A percentile compares a stretch with the other conserved stretches of the same genome.
phyloP scores from a whole-genome alignment of 2,888 invertebrate species.

The Cataglyphis rosenhaueri region DNA sequence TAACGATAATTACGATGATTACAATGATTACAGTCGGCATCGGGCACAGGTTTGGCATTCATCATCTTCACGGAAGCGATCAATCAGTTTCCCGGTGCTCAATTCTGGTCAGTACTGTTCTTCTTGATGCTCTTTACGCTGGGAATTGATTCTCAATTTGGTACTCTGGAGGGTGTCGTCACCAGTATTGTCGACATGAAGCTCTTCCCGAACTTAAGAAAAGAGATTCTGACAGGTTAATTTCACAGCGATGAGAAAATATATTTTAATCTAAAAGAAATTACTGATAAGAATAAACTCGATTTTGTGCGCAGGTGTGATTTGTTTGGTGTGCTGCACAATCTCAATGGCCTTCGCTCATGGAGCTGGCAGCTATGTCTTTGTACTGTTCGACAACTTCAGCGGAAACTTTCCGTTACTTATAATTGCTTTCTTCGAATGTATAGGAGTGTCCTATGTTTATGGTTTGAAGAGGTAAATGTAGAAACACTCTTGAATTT shows the following conservation, averaged over 20 bases:
- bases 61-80: constrained; percentile 99
- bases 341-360: constrained; percentile 97
- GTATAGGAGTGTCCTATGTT: constrained; percentile 96
- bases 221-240: constrained; percentile 93
- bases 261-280: not conserved
- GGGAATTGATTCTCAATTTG: constrained; percentile 98
- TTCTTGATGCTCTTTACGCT: constrained; percentile 98
- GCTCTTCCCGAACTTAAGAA: constrained; percentile 95
- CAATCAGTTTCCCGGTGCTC: constrained; percentile 98
- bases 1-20: constrained; percentile 14
- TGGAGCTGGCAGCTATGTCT: constrained; percentile 97
- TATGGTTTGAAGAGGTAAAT: constrained; percentile 95
- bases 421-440: constrained; percentile 97
- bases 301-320: constrained; percentile 84
- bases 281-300: constrained; percentile 12
- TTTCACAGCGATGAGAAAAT: not conserved
- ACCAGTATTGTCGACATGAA: constrained; percentile 98
- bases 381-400: constrained; percentile 97
- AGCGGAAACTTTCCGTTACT: constrained; percentile 96
- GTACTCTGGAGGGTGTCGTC: constrained; percentile 97
- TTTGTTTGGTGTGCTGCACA: constrained; percentile 93
- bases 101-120: constrained; percentile 98
- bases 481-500: not conserved
- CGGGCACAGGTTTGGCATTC: constrained; percentile 98
- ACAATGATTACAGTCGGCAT: constrained; percentile 92